Evolutionary conservation across 2,797 vertebrate species (phyloP), one percentile per base, ranked within the genome.

Genomic region (Myoxocephalus aenaeus): DNA sequence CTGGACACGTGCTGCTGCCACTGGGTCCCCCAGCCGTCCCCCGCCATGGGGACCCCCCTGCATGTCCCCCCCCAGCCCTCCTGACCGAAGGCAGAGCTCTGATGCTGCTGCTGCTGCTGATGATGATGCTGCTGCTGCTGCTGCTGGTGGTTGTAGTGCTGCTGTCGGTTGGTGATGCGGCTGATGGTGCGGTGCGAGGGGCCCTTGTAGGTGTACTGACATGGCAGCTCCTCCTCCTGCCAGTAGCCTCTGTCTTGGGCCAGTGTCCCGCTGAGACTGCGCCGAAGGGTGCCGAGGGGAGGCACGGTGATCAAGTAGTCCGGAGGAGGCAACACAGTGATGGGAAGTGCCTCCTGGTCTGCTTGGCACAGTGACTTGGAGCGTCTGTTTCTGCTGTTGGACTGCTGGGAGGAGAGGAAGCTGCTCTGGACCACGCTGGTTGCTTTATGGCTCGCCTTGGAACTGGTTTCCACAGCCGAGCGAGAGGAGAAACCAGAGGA

Each of bases 101-200:
- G 50, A 4, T 20, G 15, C 46, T 50, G 50, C 4, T 53, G 50
- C 61, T 94, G 89, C 51, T 93, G 93, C 92, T 95, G 92, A 42
- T 95, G 92, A 42, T 92, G 92, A 40, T 91, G 68, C 6, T 51
- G 50, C 6, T 20, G 15, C 46, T 50, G 50, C 4, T 53, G 50
- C 61, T 94, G 89, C 51, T 93, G 93, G 54, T 93, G 92, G 53
- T 93, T 92, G 65, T 81, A 74, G 25, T 94, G 90, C 53, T 93
- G 93, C 64, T 93, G 92, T 14, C 97, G 95, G 93, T 98, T 97
- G 90, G 97, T 95, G 72, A 96, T 95, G 4, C 98, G 95, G 89
- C 95, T 98, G 62, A 99, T 96, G 18, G 97, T 99, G 79, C 98
- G 95, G 93, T 98, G 96, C 78, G 98, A 97, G 0, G 98, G 98